Conservation (phyloP, 2,113 vertebrate species). For the Elachura formosa region DNA sequence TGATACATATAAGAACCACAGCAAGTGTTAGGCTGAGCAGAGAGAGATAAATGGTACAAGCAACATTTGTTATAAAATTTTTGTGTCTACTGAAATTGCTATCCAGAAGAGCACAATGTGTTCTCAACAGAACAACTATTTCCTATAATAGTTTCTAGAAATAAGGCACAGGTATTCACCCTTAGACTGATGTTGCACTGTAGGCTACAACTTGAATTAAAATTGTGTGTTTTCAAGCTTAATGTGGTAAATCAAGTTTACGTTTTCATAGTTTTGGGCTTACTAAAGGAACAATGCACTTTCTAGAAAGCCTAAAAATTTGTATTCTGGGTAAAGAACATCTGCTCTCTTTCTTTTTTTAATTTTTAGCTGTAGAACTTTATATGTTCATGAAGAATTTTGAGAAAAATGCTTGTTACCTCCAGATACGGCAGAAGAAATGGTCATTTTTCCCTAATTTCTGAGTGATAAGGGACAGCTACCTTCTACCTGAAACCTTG, state of each 20-base stretch:
- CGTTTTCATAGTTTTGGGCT: not conserved
- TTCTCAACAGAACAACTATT: not conserved
- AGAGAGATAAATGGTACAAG: not conserved
- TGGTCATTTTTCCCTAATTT: not conserved
- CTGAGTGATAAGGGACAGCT: not conserved
- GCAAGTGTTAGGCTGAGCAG: not conserved
- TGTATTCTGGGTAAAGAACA: not conserved
- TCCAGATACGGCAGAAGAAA: not conserved
- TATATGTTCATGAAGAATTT: not conserved
- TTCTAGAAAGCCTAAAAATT: not conserved
- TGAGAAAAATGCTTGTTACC: not conserved
- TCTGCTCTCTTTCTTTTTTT: not conserved
- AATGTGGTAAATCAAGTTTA: not conserved
- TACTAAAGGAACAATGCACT: not conserved
- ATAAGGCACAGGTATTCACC: not conserved
- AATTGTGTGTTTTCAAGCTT: not conserved
- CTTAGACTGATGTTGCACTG: not conserved
- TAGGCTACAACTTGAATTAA: not conserved
- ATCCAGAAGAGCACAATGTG: not conserved
- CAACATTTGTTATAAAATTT: not conserved
- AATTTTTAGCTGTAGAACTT: not conserved
- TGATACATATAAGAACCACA: not conserved
- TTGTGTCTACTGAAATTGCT: not conserved
- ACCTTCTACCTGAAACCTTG: not conserved
- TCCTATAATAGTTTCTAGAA: not conserved